These are phyloP conservation scores for Caenorhabditis sulstoni DNA, from an alignment of 2,888 invertebrate species.

Conservation along the genomic window DNA sequence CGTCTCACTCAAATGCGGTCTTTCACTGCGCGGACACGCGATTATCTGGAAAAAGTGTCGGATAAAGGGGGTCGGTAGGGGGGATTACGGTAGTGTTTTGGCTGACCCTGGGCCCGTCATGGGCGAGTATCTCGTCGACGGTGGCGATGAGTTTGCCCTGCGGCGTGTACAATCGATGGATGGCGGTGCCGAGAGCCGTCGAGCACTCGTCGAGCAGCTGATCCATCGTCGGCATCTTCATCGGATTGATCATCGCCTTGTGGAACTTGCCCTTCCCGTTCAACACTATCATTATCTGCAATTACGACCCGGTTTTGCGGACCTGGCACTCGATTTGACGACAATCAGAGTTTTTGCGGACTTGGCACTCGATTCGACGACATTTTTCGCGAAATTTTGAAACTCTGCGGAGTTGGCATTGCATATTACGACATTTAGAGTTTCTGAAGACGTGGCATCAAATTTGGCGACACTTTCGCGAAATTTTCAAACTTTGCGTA, in stretches of 20 bases:
- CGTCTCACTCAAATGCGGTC: constrained; percentile 55
- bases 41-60: constrained; percentile 60
- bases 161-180: constrained; percentile 73
- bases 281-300: constrained; percentile 75
- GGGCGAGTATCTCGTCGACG: constrained; percentile 69
- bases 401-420: too few relatives aligned
- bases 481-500: too few relatives aligned
- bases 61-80: too few relatives aligned
- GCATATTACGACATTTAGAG: too few relatives aligned
- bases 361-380: not conserved
- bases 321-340: not conserved
- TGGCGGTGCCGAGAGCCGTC: constrained; percentile 61
- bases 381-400: too few relatives aligned
- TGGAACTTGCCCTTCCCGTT: constrained; percentile 75
- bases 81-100: not conserved
- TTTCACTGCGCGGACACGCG: constrained; percentile 76
- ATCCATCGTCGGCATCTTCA: constrained; percentile 70
- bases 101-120: constrained; percentile 61
- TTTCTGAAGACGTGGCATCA: too few relatives aligned
- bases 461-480: too few relatives aligned
- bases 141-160: constrained; percentile 69
- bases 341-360: too few relatives aligned
- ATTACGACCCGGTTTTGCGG: not conserved
- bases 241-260: constrained; percentile 74
- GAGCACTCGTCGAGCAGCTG: constrained; percentile 69